These are phyloP conservation scores for Drosophila melanica DNA, from an alignment of 1,140 invertebrate species.

Conservation along the genomic window DNA sequence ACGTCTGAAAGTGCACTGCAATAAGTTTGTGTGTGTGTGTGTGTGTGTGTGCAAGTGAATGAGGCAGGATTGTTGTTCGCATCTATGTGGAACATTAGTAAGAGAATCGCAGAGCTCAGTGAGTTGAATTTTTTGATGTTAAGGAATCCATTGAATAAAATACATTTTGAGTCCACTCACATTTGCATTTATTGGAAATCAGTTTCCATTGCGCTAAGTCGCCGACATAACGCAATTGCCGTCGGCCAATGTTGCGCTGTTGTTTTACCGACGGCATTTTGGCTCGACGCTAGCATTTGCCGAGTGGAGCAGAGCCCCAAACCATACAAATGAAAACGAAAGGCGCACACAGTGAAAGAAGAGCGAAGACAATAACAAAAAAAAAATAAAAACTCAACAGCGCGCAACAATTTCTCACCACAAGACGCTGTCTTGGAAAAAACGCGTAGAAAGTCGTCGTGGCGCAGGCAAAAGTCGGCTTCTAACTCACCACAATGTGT, in stretches of 20 bases:
- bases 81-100: too few species aligned
- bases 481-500: conserved; percentile 75
- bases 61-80: background rate
- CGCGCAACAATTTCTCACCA: conserved; percentile 78
- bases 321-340: conserved; percentile 62
- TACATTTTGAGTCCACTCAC: background rate
- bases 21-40: background rate
- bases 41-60: background rate
- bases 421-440: conserved; percentile 75
- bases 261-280: conserved; percentile 67
- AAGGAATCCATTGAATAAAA: too few species aligned
- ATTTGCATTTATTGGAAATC: background rate
- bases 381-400: conserved; percentile 39
- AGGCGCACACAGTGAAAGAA: conserved; percentile 45
- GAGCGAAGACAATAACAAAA: conserved; percentile 27
- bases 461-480: conserved; percentile 34
- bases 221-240: conserved; percentile 38
- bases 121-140: too few species aligned
- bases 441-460: conserved; percentile 28
- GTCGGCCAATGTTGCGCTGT: conserved; percentile 50
- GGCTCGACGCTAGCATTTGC: conserved; percentile 4
- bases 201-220: conserved; percentile 1
- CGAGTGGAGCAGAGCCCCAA: conserved; percentile 2
- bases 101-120: too few species aligned
- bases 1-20: conserved; percentile 1